These are phyloP conservation scores for Sinocyclocheilus rhinocerous DNA, from an alignment of 2,113 vertebrate species.

Conservation along the genomic window DNA sequence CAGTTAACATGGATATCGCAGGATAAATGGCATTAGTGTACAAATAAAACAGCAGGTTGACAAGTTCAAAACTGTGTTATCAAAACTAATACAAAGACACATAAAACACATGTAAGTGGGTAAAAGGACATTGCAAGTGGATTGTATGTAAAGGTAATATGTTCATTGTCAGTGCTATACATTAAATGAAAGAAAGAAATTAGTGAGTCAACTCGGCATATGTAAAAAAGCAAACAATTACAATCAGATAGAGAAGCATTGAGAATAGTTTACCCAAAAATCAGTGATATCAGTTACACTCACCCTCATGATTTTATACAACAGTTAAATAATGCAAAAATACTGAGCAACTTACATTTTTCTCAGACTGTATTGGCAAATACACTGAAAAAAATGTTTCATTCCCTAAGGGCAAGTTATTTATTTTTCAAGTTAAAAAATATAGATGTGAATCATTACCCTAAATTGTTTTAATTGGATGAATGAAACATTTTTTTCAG, in stretches of 20 bases:
- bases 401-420: too few species aligned
- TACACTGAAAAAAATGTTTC: too few species aligned
- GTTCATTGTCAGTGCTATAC: not conserved
- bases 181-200: not conserved
- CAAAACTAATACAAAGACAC: too few species aligned
- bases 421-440: too few species aligned
- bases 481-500: too few species aligned
- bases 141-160: not conserved
- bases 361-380: too few species aligned
- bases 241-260: not conserved
- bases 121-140: not conserved
- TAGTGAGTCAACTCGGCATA: not conserved
- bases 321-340: too few species aligned
- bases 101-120: not conserved
- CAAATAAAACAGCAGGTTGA: slow-evolving; percentile 10
- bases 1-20: not conserved
- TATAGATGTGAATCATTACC: too few species aligned
- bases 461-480: too few species aligned
- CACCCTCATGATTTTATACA: too few species aligned
- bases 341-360: too few species aligned
- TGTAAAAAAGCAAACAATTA: slow-evolving; percentile 2
- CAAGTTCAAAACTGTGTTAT: not conserved
- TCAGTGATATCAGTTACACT: too few species aligned
- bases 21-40: not conserved
- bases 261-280: not conserved